Evolutionary conservation across 2,113 vertebrate genomes (phyloP).

Genomic region (Narcine bancroftii): DNA sequence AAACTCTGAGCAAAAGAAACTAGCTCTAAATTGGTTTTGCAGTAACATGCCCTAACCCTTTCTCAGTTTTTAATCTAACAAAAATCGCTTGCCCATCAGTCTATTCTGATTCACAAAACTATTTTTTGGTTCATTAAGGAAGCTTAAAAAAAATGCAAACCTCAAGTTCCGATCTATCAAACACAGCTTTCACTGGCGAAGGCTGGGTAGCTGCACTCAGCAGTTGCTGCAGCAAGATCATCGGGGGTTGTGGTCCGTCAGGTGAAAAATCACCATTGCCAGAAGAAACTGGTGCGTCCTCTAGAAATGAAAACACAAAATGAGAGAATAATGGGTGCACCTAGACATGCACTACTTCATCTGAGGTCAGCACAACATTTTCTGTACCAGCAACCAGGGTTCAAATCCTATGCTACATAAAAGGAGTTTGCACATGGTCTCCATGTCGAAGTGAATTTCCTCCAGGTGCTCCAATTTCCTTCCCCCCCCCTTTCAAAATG

Average conservation of each 20-base stretch:
- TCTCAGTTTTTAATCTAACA: background rate
- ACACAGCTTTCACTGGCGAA: slow-evolving; percentile 93
- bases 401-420: too few species aligned
- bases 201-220: slow-evolving; percentile 87
- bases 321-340: background rate
- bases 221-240: slow-evolving; percentile 91
- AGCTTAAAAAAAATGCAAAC: slow-evolving; percentile 49
- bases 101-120: background rate
- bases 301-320: slow-evolving; percentile 52
- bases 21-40: background rate
- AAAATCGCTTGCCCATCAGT: background rate
- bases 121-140: background rate
- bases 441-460: too few species aligned
- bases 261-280: slow-evolving; percentile 89
- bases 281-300: slow-evolving; percentile 71
- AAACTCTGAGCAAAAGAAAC: background rate
- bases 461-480: too few species aligned
- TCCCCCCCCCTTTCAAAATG: too few species aligned
- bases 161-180: slow-evolving; percentile 92
- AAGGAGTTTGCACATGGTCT: too few species aligned
- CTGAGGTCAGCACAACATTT: too few species aligned
- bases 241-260: slow-evolving; percentile 85
- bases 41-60: background rate
- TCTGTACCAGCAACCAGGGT: too few species aligned
- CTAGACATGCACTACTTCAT: background rate